These are phyloP conservation scores for Henricia sp. DNA, from an alignment of 53 echinoderm and acorn worm species.

Conservation along the genomic window DNA sequence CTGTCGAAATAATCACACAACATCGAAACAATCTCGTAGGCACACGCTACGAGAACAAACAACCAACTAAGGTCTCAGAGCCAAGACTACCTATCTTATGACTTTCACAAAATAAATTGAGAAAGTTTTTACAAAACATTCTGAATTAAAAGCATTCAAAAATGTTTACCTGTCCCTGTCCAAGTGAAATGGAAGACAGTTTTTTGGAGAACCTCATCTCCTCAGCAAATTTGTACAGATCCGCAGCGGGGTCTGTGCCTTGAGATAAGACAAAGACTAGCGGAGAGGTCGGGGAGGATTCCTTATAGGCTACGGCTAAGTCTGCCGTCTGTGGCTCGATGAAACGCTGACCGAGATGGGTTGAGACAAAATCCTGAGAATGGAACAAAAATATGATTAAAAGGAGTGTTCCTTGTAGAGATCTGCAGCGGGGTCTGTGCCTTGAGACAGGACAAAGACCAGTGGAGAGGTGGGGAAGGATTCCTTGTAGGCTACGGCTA, in stretches of 20 bases:
- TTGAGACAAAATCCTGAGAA: conserved; percentile 88
- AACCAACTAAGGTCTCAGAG: no score
- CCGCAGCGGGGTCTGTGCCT: conserved; percentile 97
- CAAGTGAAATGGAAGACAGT: conserved; percentile 90
- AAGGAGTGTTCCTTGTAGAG: no score
- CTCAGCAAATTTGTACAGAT: conserved; percentile 99
- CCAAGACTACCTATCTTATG: no score
- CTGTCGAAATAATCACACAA: no score
- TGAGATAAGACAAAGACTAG: conserved; percentile 92
- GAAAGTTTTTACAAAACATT: no score
- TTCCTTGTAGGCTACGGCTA: conserved; percentile 92
- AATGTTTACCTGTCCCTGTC: conserved; percentile 89
- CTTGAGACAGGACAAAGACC: conserved; percentile 94
- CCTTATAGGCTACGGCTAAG: conserved; percentile 90
- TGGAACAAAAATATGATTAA: background rate
- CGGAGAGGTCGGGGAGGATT: conserved; percentile 89
- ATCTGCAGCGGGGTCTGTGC: conserved; percentile 96
- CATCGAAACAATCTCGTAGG: no score
- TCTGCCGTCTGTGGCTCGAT: conserved; percentile 98
- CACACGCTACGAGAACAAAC: background rate
- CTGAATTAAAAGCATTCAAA: no score
- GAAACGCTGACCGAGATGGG: conserved; percentile 92
- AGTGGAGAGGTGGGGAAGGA: conserved; percentile 89
- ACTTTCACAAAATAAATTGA: no score
- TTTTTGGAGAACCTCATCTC: conserved; percentile 99